phyloP scores from a whole-genome alignment of 2,797 vertebrate genomes.

The Apodemus agrarius region DNA sequence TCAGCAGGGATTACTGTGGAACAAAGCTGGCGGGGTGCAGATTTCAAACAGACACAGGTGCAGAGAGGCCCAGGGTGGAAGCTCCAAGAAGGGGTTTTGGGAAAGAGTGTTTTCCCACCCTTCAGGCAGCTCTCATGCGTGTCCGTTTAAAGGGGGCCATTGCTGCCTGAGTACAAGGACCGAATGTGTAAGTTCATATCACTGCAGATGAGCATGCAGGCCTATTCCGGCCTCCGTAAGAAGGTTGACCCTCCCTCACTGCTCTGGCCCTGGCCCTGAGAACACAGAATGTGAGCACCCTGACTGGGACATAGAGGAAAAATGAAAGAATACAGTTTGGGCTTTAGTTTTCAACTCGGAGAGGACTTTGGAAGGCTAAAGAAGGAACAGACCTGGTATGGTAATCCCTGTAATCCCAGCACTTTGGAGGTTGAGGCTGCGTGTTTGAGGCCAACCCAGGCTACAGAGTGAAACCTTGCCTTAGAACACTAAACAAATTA shows the following conservation, averaged over 20 bases:
- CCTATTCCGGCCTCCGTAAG: neutral
- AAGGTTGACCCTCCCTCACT: neutral
- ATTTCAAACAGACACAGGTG: conserved; percentile 78
- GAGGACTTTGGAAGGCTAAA: conserved; percentile 22
- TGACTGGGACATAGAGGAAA: neutral
- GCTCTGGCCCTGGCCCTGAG: neutral
- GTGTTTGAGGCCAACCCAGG: neutral
- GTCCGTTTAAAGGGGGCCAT: neutral
- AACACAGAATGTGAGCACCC: neutral
- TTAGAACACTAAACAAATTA: neutral
- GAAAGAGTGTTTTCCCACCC: conserved; percentile 32
- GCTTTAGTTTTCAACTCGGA: conserved; percentile 40
- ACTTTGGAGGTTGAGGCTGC: neutral
- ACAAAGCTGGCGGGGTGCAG: conserved; percentile 73
- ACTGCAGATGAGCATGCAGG: neutral
- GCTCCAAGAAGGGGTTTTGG: neutral
- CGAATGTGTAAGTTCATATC: neutral
- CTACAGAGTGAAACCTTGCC: neutral
- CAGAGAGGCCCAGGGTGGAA: conserved; percentile 57
- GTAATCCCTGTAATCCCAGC: neutral
- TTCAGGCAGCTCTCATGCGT: neutral
- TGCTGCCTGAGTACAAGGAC: neutral
- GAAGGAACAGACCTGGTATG: neutral
- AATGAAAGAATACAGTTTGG: neutral
- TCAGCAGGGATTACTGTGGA: conserved; percentile 73